Conservation (phyloP, 2,797 vertebrate genomes). For the Schizopygopsis pylzovi region DNA sequence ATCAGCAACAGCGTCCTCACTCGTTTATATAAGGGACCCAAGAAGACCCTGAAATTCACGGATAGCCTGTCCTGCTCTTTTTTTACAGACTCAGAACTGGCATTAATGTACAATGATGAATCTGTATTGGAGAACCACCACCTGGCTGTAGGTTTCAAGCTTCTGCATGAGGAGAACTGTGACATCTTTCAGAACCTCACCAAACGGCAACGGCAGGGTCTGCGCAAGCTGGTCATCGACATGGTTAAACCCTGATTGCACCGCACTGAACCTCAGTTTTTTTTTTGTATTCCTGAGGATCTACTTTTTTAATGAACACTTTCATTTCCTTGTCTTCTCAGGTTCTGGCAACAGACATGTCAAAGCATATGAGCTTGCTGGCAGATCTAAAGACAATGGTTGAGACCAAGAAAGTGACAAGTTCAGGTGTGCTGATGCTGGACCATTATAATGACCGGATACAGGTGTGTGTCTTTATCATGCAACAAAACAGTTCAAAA, state of each 20-base stretch:
- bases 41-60: not conserved
- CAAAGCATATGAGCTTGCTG: slow-evolving; percentile 95
- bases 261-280: not conserved
- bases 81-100: slow-evolving; percentile 90
- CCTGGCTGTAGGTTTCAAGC: slow-evolving; percentile 93
- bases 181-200: slow-evolving; percentile 95
- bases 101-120: slow-evolving; percentile 95
- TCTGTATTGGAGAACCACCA: slow-evolving; percentile 96
- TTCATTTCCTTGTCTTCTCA: slow-evolving; percentile 57
- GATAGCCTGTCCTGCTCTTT: slow-evolving; percentile 38
- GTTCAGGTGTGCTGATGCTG: slow-evolving; percentile 90
- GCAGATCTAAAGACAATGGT: slow-evolving; percentile 97
- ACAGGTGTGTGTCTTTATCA: slow-evolving; percentile 78
- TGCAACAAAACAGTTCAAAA: not conserved
- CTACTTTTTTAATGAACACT: not conserved
- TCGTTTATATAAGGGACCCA: not conserved
- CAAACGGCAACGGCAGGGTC: slow-evolving; percentile 89
- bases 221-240: slow-evolving; percentile 94
- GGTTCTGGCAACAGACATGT: slow-evolving; percentile 97
- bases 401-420: slow-evolving; percentile 97
- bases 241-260: slow-evolving; percentile 81
- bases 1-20: not conserved
- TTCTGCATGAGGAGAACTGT: slow-evolving; percentile 94
- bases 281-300: not conserved
- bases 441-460: slow-evolving; percentile 95